Conservation (phyloP, 1,140 invertebrate genomes). For the Drosophila tsacasi region DNA sequence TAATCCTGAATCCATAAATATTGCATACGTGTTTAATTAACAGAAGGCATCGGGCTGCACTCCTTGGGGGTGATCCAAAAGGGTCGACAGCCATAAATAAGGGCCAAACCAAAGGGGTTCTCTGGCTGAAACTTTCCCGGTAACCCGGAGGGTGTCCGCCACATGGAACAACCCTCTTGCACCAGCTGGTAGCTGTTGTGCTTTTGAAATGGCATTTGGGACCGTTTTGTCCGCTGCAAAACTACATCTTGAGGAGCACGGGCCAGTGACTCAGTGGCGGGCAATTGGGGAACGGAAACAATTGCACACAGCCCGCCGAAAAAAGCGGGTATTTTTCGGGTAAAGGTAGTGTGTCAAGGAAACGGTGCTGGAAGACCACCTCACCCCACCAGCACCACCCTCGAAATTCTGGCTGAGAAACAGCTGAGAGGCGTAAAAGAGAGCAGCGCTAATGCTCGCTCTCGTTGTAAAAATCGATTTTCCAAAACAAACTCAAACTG, state of each 20-base stretch:
- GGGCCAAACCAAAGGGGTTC: slow-evolving; percentile 2
- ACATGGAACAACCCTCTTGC: slow-evolving; percentile 46
- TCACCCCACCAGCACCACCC: slow-evolving; percentile 5
- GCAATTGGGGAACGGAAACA: slow-evolving; percentile 17
- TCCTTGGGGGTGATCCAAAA: slow-evolving; percentile 25
- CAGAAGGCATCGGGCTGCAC: slow-evolving; percentile 13
- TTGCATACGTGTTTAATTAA: slow-evolving; percentile 54
- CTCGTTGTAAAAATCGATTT: slow-evolving; percentile 47
- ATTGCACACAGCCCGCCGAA: slow-evolving; percentile 40
- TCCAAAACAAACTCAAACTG: slow-evolving; percentile 54
- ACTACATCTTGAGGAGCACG: slow-evolving; percentile 23
- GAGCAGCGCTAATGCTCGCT: slow-evolving; percentile 31
- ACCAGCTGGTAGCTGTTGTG: slow-evolving; percentile 32
- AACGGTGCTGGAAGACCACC: slow-evolving; percentile 26
- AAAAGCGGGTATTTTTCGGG: slow-evolving; percentile 23
- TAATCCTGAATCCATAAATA: slow-evolving; percentile 30
- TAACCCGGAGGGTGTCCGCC: slow-evolving; percentile 18
- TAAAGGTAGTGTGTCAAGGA: slow-evolving; percentile 60
- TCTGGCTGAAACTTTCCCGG: slow-evolving; percentile 9
- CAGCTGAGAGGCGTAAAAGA: slow-evolving; percentile 53
- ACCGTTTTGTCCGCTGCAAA: slow-evolving; percentile 1
- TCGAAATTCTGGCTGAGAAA: slow-evolving; percentile 12
- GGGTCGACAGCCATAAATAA: slow-evolving; percentile 29
- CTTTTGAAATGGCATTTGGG: neutral
- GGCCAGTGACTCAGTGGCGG: slow-evolving; percentile 26